Evolutionary conservation across 2,113 vertebrate genomes (phyloP).

Genomic region (Triplophysa rosa): DNA sequence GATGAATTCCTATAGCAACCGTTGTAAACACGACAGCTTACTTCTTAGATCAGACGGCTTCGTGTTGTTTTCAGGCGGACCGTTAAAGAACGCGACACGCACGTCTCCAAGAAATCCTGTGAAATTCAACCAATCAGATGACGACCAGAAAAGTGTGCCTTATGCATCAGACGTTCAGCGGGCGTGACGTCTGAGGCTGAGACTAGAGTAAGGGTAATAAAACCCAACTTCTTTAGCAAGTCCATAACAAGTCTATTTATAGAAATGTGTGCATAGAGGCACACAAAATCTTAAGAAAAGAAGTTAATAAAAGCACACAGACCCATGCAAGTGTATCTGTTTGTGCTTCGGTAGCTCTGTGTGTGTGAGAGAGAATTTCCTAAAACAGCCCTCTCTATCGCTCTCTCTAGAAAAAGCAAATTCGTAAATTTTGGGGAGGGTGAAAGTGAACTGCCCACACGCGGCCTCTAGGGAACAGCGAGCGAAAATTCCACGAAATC

Average conservation of each 20-base stretch:
- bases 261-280: not conserved
- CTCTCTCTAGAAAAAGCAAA: constrained; percentile 20
- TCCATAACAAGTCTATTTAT: not conserved
- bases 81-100: too few relatives aligned
- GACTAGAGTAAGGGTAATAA: too few relatives aligned
- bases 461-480: not conserved
- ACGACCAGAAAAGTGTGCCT: too few relatives aligned
- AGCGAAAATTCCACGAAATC: constrained; percentile 38
- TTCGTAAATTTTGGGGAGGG: constrained; percentile 8
- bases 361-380: not conserved
- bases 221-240: not conserved
- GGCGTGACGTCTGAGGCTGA: too few relatives aligned
- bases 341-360: too few relatives aligned
- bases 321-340: not conserved
- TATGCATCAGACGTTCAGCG: too few relatives aligned
- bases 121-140: too few relatives aligned
- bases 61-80: too few relatives aligned
- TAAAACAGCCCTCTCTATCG: not conserved
- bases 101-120: too few relatives aligned
- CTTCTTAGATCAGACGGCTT: too few relatives aligned
- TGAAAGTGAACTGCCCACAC: not conserved
- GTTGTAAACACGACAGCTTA: too few relatives aligned
- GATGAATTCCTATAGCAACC: too few relatives aligned
- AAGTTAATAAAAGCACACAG: not conserved
- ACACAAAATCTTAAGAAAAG: not conserved